Evolutionary conservation across 2,797 vertebrate species (phyloP).

Genomic region (Peromyscus nudipes): DNA sequence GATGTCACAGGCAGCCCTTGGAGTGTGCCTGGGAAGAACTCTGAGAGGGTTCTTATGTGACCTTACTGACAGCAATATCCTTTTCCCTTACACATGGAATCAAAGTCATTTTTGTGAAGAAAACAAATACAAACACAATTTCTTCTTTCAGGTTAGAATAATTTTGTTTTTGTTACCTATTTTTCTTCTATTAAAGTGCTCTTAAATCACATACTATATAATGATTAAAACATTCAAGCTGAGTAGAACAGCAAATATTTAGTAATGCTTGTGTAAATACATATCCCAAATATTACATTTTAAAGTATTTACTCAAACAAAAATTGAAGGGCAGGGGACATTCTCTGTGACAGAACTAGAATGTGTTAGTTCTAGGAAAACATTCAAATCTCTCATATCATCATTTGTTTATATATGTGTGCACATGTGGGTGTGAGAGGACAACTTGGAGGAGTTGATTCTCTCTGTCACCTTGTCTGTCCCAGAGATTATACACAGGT

Average conservation of each 20-base stretch:
- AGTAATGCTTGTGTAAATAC: background rate
- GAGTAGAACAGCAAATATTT: conserved; percentile 2
- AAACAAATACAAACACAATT: background rate
- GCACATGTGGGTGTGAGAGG: background rate
- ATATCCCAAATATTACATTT: background rate
- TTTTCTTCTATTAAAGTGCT: conserved; percentile 7
- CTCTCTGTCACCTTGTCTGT: background rate
- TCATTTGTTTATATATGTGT: background rate
- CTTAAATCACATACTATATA: background rate
- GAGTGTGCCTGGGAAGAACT: background rate
- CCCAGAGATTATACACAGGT: background rate
- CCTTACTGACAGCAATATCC: background rate
- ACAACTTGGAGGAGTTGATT: background rate
- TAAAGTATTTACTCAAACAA: background rate
- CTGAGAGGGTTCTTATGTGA: background rate
- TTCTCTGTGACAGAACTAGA: background rate
- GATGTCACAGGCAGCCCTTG: background rate
- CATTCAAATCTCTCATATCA: background rate
- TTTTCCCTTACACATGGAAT: conserved; percentile 22
- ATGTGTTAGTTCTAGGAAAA: background rate
- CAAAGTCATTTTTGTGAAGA: background rate
- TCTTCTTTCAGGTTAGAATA: background rate
- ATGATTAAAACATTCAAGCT: conserved; percentile 40
- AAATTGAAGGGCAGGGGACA: background rate
- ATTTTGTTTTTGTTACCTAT: background rate